Evolutionary conservation across 2,888 invertebrate species (phyloP), one percentile per base, ranked within the genome.

Genomic region (Drosophila atripex): DNA sequence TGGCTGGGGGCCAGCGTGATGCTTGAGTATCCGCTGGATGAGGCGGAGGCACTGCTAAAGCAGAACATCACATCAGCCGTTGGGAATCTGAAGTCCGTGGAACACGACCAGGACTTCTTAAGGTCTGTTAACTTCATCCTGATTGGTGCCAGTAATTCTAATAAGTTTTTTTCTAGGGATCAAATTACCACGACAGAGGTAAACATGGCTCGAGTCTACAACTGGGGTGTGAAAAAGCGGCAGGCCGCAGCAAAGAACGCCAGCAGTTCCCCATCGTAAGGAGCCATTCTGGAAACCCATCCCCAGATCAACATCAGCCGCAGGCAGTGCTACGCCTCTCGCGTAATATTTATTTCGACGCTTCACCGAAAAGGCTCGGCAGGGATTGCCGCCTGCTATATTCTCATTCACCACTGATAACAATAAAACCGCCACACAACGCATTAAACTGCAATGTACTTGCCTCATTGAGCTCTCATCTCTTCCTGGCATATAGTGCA

Each of bases 171-270:
- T 11, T 32, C 39, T 65, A 96, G 98, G 89, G 99, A 99, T 93
- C 99, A 99, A 92, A 96, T 97, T 89, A 99, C 99, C 14, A 99
- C 98, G 18, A 97, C 98, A 47, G 99, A 99, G 94, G 99, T 99
- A 23, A 99, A 99, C 91, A 98, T 99, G 97, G 99, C 99, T 30
- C 93, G 99, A 90, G 97, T 99, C 23, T 98, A 97, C 91, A 99
- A 99, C 92, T 99, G 98, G 98, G 97, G 98, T 92, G 98, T 99
- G 3, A 98, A 98, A 91, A 94, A 95, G 89, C 94, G 97, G 76
- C 96, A 97, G 92, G 95, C 96, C 39, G 94, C 94, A 41, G 95
- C 94, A 89, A 92, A 92, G 66, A 77, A 51, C 41, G 47, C 79
- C 28, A 54, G 70, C 28, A 66, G 61, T 55, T 47, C 71, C 12